These are phyloP conservation scores for Willisornis vidua DNA, from an alignment of 2,113 vertebrate species.

Conservation along the genomic window DNA sequence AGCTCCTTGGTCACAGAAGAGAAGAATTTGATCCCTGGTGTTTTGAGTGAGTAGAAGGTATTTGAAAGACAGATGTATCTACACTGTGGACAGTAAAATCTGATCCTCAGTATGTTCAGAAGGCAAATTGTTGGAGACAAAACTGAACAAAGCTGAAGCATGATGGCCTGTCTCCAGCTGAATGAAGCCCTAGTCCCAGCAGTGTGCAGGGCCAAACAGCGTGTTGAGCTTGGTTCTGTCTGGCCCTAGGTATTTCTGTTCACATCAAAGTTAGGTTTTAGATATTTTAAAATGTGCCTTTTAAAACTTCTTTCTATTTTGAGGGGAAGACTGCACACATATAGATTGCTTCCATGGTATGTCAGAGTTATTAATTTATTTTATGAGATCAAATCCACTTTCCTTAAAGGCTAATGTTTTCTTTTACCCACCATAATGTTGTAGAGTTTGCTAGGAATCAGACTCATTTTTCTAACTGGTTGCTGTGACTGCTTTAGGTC, in stretches of 20 bases:
- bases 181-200: background rate
- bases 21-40: background rate
- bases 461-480: background rate
- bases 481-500: background rate
- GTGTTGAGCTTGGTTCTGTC: background rate
- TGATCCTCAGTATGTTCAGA: background rate
- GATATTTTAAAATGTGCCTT: background rate
- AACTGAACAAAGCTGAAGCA: background rate
- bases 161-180: accelerated
- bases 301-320: background rate
- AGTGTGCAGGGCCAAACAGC: accelerated
- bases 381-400: background rate
- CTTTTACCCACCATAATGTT: background rate
- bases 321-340: accelerated
- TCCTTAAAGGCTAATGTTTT: background rate
- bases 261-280: background rate
- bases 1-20: background rate
- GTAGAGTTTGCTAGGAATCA: background rate
- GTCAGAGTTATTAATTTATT: background rate
- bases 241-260: background rate
- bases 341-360: background rate
- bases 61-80: background rate
- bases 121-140: background rate
- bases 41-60: background rate
- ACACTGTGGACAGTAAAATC: background rate